A percentile compares a stretch with the other conserved stretches of the same genome.
phyloP scores from a whole-genome alignment of 1,140 invertebrate species.

The Drosophila guanche region DNA sequence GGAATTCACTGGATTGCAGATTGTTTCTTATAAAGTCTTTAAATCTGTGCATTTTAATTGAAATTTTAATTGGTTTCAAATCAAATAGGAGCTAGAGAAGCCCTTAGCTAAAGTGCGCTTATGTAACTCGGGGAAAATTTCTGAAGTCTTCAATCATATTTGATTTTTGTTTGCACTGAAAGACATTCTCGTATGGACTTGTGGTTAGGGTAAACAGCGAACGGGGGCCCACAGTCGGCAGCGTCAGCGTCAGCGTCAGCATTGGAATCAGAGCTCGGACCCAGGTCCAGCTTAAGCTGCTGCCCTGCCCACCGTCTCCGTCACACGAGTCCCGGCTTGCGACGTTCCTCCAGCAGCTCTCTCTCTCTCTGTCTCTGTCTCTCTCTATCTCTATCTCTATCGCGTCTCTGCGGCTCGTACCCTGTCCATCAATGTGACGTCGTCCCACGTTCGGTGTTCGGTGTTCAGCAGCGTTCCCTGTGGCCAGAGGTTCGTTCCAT shows the following conservation, averaged over 20 bases:
- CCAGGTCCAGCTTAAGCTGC: constrained; percentile 50
- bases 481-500: constrained; percentile 32
- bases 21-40: too few relatives aligned
- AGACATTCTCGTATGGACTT: too few relatives aligned
- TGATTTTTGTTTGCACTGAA: too few relatives aligned
- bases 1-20: too few relatives aligned
- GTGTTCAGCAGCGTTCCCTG: constrained; percentile 8
- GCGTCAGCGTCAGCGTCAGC: constrained; percentile 1
- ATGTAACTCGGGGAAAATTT: too few relatives aligned
- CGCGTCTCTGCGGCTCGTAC: neutral
- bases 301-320: constrained; percentile 14
- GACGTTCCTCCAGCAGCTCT: neutral
- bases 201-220: constrained; percentile 22
- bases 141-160: too few relatives aligned
- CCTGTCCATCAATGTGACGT: constrained; percentile 73
- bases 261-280: constrained; percentile 3
- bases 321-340: neutral
- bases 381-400: constrained; percentile 14
- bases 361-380: constrained; percentile 14
- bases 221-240: constrained; percentile 9
- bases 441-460: constrained; percentile 62
- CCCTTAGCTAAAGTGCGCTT: too few relatives aligned
- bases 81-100: too few relatives aligned
- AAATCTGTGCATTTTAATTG: too few relatives aligned
- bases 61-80: too few relatives aligned